A percentile compares a stretch with the other conserved stretches of the same genome.
Conservation (phyloP, 1,140 invertebrate species). For the Lepidurus couesii region DNA sequence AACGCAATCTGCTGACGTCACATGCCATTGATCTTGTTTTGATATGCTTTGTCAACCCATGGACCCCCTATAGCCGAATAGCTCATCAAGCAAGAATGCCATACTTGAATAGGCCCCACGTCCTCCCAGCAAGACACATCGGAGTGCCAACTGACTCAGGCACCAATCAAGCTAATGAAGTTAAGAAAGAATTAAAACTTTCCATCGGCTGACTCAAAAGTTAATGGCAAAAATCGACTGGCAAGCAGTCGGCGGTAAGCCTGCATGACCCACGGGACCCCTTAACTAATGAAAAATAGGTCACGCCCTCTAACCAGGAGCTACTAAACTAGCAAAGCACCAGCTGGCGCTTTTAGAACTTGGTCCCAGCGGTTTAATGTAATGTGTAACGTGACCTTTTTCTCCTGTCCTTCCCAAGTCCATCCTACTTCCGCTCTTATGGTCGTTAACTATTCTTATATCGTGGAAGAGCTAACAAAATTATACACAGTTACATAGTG, state of each 20-base stretch:
- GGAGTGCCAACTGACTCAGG: no score
- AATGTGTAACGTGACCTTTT: background rate
- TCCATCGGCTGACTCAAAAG: background rate
- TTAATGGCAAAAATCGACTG: background rate
- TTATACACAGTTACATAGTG: no score
- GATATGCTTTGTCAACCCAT: background rate
- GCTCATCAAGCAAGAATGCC: background rate
- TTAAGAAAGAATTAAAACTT: background rate
- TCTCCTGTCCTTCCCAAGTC: background rate
- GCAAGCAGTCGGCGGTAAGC: no score
- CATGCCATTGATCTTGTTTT: background rate
- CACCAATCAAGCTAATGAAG: background rate
- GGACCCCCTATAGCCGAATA: background rate
- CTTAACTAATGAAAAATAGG: background rate
- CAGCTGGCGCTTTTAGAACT: background rate
- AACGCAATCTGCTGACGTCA: conserved; percentile 1
- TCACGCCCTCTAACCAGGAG: background rate
- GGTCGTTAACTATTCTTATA: no score
- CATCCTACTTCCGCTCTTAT: background rate
- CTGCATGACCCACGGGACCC: no score
- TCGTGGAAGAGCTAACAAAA: no score
- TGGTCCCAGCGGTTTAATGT: background rate
- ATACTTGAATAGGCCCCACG: background rate
- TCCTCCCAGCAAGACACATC: background rate
- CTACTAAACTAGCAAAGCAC: background rate